Evolutionary conservation across 2,113 vertebrate genomes (phyloP).

Genomic region (Carlito syrichta): DNA sequence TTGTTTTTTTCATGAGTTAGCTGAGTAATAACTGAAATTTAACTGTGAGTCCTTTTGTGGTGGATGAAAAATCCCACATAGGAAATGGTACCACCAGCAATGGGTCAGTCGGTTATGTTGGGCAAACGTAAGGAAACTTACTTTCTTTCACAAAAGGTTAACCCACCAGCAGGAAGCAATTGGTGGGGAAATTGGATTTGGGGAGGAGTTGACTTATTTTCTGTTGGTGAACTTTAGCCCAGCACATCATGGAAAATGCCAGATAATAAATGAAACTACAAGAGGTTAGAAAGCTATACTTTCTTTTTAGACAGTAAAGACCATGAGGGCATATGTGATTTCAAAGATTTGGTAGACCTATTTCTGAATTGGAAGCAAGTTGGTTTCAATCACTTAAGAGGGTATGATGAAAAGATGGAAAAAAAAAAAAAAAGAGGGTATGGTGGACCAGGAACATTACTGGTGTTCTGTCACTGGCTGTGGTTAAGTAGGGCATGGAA

Average conservation of each 20-base stretch:
- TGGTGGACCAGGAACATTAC: background rate
- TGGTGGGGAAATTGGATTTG: background rate
- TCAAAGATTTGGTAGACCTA: background rate
- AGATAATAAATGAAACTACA: background rate
- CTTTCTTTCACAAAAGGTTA: conserved; percentile 41
- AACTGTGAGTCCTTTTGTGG: background rate
- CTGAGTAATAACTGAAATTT: conserved; percentile 44
- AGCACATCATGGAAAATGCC: background rate
- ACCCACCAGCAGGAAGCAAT: conserved; percentile 31
- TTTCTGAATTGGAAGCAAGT: background rate
- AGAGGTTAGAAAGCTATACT: background rate
- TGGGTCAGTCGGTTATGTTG: conserved; percentile 1
- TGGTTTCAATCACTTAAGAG: background rate
- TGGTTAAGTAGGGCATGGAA: background rate
- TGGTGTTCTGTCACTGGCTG: background rate
- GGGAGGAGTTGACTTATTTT: background rate
- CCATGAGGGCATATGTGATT: background rate
- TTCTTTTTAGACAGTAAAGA: background rate
- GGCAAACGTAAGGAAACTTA: conserved; percentile 23
- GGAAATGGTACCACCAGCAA: background rate
- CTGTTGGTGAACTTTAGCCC: background rate
- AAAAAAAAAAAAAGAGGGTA: too few species aligned
- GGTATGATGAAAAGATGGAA: too few species aligned
- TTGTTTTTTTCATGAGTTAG: background rate
- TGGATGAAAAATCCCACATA: conserved; percentile 22